Evolutionary conservation across 2,113 vertebrate genomes (phyloP), one percentile per base, ranked within the genome.

Genomic region (Pachypanchax playfairii): DNA sequence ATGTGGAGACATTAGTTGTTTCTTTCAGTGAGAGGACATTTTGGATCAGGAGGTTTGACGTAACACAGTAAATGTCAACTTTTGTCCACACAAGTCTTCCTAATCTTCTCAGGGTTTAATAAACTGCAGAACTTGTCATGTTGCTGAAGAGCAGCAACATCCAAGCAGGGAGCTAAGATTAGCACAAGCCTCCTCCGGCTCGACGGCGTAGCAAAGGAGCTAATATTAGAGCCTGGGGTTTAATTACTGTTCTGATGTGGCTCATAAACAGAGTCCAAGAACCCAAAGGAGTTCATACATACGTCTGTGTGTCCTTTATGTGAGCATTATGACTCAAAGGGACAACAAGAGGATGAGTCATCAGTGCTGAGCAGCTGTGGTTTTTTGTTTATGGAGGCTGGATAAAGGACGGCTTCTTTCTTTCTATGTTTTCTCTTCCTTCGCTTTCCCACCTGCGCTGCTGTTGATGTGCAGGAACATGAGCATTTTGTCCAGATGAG

Each of bases 81-180:
- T 6, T 49, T 28, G 5, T 55, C 35, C 20, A 58, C 14, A 46
- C 29, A 58, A 57, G 21, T 38, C 14, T 13, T 44, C 5, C 20
- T n/a, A 28, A 56, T 54, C 69, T 35, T 49, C 10, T n/a, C 4
- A 6, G 52, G 36, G 3, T 59, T 64, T 65, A 57, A 57, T 24
- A 14, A 61, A 43, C 43, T 61, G 51, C 51, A 53, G 59, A 54
- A 60, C 28, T 49, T 76, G 66, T 64, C 70, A 31, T 61, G 42
- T 38, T 52, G 48, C 62, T 73, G 65, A 80, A 80, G 47, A 48
- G 22, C 50, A 21, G 65, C 2, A 62, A 41, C 67, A 53, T 63
- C 44, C 60, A 74, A 60, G 75, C 80, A 44, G 59, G 51, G 76
- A 64, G 83, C 80, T 88, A 89, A 87, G 77, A 87, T 87, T 89